Base-by-base conservation (phyloP, 2,797 vertebrate species). In the Chromobotia macracanthus region DNA sequence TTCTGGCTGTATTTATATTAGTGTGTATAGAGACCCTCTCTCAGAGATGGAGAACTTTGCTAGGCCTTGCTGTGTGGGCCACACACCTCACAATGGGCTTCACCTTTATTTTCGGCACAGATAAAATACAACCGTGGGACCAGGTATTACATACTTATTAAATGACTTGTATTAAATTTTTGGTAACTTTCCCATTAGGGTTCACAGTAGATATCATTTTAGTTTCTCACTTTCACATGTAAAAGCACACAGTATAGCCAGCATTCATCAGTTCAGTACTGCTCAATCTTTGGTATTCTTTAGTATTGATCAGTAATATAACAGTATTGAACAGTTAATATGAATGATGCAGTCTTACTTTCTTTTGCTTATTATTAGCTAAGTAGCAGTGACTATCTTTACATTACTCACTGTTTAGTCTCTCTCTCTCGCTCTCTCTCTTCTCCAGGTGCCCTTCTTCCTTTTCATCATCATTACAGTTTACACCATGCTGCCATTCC, bases 401-500 rank as follows among this genome's bases (percentile, higher is more conserved):
- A 50, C 28, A 60, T 2, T 48, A 3, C 50, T 53, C 77, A 10
- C 9, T n/a, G 5, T 31, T 31, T 31, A 31, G 2, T 10, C 15
- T 60, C 41, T 51, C 18, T 80, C 13, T 89, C 94, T 98, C 64
- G 99, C 23, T 50, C 2, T 73, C 1, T 6, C 12, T 56, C 35
- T 51, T 51, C 19, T 82, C 13, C 76, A 99, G 97, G 97, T 97
- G 81, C 96, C 97, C 19, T 97, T 96, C 89, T 98, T 99, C 89
- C 94, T 98, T 64, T 99, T 98, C 86, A 90, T 98, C 82, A 94
- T 97, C 89, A 98, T 99, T 84, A 96, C 95, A 0, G 95, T 95
- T 69, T 98, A 97, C 86, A 98, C 96, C 18, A 95, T 99, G 93
- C 90, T 99, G 80, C 97, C 97, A 2, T 96, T 98, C 90, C 94